These are phyloP conservation scores for Chymomyza procnemis DNA, from an alignment of 2,888 invertebrate species.

Conservation along the genomic window DNA sequence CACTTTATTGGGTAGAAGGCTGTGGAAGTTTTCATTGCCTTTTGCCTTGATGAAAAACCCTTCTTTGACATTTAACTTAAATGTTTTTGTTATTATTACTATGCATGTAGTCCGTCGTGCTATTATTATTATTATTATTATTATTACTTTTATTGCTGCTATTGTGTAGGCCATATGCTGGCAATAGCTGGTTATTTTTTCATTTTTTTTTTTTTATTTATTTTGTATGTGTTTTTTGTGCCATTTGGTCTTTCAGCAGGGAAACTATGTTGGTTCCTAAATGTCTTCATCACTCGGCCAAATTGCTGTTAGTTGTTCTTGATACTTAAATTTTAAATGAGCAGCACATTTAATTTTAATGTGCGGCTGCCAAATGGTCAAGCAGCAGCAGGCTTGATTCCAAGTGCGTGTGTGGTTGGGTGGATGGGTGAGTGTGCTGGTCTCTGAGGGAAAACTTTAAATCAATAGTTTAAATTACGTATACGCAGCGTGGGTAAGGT, in stretches of 20 bases:
- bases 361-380: conserved; percentile 17
- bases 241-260: neutral
- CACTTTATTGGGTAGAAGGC: neutral
- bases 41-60: conserved; percentile 45
- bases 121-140: conserved; percentile 1
- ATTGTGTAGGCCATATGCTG: neutral
- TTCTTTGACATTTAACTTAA: conserved; percentile 64
- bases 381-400: neutral
- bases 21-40: neutral
- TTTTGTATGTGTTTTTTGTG: neutral
- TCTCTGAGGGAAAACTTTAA: neutral
- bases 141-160: conserved; percentile 1
- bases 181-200: neutral
- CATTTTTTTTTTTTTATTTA: neutral
- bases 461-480: neutral
- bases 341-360: conserved; percentile 66
- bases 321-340: conserved; percentile 57
- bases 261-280: conserved; percentile 21
- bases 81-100: conserved; percentile 70
- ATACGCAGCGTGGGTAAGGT: neutral
- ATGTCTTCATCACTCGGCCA: neutral
- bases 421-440: neutral
- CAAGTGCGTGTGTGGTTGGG: no score
- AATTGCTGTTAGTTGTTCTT: neutral
- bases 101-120: conserved; percentile 30